Evolutionary conservation across 2,113 vertebrate species (phyloP), one percentile per base, ranked within the genome.

Genomic region (Crotalus helleri): DNA sequence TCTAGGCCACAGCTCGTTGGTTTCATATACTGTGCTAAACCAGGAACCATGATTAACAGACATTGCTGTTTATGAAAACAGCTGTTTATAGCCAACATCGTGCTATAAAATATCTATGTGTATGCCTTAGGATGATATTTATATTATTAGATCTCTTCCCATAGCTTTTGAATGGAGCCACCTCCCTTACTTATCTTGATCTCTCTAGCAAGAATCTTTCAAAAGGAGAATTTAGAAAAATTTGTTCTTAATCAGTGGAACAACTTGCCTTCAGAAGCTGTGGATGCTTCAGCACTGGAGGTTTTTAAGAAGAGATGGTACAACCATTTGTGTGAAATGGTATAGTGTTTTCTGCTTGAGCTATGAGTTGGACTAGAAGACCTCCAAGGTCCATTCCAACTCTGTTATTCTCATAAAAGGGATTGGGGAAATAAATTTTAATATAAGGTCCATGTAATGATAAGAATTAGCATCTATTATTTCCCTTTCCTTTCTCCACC

Each of bases 191-290:
- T 17, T 44, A 29, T 90, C 74, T n/a, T 49, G 88, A 92, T 88
- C 61, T 91, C 94, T 74, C 81, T 91, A 92, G 87, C 59, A 89
- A 64, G 74, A 85, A 88, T 89, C 91, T 93, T 86, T 91, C 88
- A 90, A 57, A 85, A 91, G 69, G 0, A 59, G 57, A 39, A 0
- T 21, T 17, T 74, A 1, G 85, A 51, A 51, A 51, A 51, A 51
- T 1, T n/a, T n/a, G 10, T n/a, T 64, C 4, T 64, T 64, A 64
- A 64, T 64, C 26, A n/a, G 26, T 64, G 59, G 10, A 64, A 64
- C 3, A 11, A 64, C 26, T 64, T 29, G 59, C 59, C 59, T 64
- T 64, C 59, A 64, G 59, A 64, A 64, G 59, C 61, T 64, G 11
- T 64, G 61, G 61, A 29, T 64, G 61, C 26, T 64, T 64, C 61